These are phyloP conservation scores for Clistopyga incitator DNA, from an alignment of 2,888 invertebrate genomes.

Conservation along the genomic window DNA sequence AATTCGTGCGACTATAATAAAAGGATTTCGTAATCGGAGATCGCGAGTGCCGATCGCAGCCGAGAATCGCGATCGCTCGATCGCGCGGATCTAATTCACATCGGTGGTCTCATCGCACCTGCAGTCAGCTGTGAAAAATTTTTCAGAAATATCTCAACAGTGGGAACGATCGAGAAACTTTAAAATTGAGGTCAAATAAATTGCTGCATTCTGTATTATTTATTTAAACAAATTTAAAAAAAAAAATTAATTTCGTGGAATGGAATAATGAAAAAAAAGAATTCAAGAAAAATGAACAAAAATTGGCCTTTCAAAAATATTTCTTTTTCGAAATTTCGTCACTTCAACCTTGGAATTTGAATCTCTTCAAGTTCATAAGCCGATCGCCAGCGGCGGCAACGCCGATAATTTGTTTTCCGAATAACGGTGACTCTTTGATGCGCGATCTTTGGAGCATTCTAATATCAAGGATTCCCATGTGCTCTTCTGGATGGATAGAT, in stretches of 20 bases:
- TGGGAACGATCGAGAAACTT: not conserved
- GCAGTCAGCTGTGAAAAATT: not conserved
- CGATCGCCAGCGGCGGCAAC: no score
- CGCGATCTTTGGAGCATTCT: conserved; percentile 80
- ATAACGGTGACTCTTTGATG: conserved; percentile 61
- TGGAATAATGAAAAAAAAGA: no score
- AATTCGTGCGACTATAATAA: conserved; percentile 74
- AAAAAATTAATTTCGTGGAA: no score
- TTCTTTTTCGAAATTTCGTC: no score
- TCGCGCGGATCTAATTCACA: conserved; percentile 38
- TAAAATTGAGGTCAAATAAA: not conserved
- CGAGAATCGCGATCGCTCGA: conserved; percentile 44
- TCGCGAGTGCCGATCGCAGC: conserved; percentile 41
- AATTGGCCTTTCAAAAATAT: no score
- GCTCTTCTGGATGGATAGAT: conserved; percentile 31
- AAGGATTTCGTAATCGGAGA: conserved; percentile 74
- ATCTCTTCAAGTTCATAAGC: no score
- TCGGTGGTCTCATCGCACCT: not conserved
- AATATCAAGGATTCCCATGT: conserved; percentile 81
- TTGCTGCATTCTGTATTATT: conserved; percentile 20
- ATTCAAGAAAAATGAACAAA: no score
- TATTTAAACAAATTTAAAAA: no score
- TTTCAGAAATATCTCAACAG: not conserved
- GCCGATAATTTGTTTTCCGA: no score
- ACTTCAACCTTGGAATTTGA: no score